Evolutionary conservation across 2,113 vertebrate genomes (phyloP).

Genomic region (Prolemur simus): DNA sequence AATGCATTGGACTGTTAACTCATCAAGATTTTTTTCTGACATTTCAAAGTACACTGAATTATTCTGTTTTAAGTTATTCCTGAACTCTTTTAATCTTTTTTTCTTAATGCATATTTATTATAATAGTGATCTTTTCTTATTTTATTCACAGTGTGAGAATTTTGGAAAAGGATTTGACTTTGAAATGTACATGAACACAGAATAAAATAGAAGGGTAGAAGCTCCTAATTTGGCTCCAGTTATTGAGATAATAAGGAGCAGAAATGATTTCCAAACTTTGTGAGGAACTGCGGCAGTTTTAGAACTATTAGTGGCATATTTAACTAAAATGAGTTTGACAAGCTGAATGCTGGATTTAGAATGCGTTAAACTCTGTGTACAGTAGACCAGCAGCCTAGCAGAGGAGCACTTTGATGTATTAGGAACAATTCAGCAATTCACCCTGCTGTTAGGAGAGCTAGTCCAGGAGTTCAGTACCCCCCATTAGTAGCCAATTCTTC

Average conservation of each 20-base stretch:
- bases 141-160: not conserved
- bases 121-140: not conserved
- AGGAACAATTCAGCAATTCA: not conserved
- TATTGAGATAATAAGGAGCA: not conserved
- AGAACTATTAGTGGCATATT: not conserved
- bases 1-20: not conserved
- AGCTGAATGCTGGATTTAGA: not conserved
- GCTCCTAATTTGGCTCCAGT: not conserved
- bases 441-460: not conserved
- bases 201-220: not conserved
- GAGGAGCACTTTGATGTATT: not conserved
- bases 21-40: not conserved
- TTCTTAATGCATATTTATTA: not conserved
- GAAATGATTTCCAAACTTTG: not conserved
- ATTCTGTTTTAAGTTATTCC: not conserved
- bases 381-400: not conserved
- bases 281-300: not conserved
- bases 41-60: not conserved
- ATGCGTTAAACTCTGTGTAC: not conserved
- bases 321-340: not conserved
- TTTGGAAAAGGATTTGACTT: not conserved
- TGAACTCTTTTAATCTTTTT: not conserved
- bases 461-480: not conserved
- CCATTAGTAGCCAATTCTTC: not conserved
- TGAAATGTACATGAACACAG: not conserved